Base-by-base conservation (phyloP, 1,140 invertebrate genomes). In the Hylyphantes graminicola region DNA sequence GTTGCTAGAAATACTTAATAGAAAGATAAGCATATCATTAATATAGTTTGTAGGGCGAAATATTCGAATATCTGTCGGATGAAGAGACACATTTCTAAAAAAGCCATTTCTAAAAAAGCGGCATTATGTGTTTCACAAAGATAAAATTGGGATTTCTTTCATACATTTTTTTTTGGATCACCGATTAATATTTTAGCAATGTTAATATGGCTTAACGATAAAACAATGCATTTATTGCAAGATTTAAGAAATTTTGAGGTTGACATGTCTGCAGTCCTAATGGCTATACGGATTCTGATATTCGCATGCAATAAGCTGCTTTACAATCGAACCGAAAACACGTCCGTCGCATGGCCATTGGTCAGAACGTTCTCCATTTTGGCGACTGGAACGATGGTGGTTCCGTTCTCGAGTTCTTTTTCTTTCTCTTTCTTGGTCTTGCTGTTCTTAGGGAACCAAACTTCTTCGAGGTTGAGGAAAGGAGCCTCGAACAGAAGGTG, bases 401-500 rank as follows among this genome's bases (percentile, higher is more conserved):
- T 68, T 1, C 70, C 80, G 9, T 74, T 82, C 17, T 82, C 80
- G 15, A 35, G 4, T n/a, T 35, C 65, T 50, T 82, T 73, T 21
- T 74, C 54, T 63, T 81, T 54, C 57, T 82, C 68, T n/a, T n/a
- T n/a, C n/a, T 74, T 63, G n/a, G 72, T 64, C 19, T 65, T 82
- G 9, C 61, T 35, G 2, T 55, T 54, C 19, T 55, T 82, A 5
- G 80, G 80, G 13, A 82, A 82, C 80, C 80, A 82, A 5, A 82
- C 68, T n/a, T 73, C 72, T 35, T 82, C 80, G 19, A 82, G 35
- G 15, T 82, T 82, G 7, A 82, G 19, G 70, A 82, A 82, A 10
- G 80, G 80, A 11, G 80, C 80, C 67, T 82, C 80, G 51, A 82
- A 82, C 50, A 82, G 8, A 11, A 82, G 13, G 48, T 82, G 80